phyloP scores from a whole-genome alignment of 2,888 invertebrate genomes.

The Hofmannophila pseudospretella region DNA sequence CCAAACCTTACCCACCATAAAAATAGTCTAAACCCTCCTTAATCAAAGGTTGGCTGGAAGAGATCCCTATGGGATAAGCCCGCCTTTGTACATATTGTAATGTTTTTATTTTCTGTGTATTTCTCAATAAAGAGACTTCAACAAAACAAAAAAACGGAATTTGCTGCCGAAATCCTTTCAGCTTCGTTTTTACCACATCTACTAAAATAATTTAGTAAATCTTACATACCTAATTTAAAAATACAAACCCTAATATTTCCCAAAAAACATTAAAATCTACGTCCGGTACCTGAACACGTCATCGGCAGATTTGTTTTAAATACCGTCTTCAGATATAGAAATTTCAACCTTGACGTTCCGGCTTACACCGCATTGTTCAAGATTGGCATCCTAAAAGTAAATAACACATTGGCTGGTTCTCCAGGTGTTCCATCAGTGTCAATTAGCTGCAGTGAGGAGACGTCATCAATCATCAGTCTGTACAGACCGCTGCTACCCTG shows the following conservation, averaged over 20 bases:
- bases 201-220: too few relatives aligned
- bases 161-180: too few relatives aligned
- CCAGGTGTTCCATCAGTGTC: conserved; percentile 73
- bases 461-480: conserved; percentile 68
- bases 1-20: too few relatives aligned
- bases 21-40: too few relatives aligned
- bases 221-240: too few relatives aligned
- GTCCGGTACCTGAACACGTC: conserved; percentile 24
- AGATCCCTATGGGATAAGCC: too few relatives aligned
- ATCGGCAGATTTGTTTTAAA: not conserved
- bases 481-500: conserved; percentile 38
- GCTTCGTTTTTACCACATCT: too few relatives aligned
- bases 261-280: conserved; percentile 31
- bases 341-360: conserved; percentile 16
- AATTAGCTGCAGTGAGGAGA: conserved; percentile 71
- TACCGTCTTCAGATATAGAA: conserved; percentile 14
- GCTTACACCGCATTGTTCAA: conserved; percentile 12
- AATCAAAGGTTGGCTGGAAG: too few relatives aligned
- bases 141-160: too few relatives aligned
- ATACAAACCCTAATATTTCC: conserved; percentile 29
- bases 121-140: too few relatives aligned
- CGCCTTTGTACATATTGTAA: too few relatives aligned
- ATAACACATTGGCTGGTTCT: conserved; percentile 35
- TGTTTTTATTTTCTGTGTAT: too few relatives aligned
- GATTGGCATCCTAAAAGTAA: conserved; percentile 21